Base-by-base conservation (phyloP, 2,797 vertebrate species). In the Halcyon leucocephala region DNA sequence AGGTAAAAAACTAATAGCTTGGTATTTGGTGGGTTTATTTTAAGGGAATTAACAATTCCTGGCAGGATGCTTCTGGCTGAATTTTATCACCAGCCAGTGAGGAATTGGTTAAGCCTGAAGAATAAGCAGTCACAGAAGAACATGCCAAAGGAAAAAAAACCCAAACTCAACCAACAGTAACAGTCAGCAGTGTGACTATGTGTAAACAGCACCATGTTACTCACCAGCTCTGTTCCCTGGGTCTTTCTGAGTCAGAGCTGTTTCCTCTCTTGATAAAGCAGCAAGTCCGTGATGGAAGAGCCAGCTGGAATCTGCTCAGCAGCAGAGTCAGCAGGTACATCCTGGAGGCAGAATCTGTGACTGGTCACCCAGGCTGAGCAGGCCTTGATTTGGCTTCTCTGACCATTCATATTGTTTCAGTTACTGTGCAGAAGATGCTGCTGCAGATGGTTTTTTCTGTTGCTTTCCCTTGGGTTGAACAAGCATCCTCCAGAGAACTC, bases 161-260 rank as follows among this genome's bases (percentile, higher is more conserved):
- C 9, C 25, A 42, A 52, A 19, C 9, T 14, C 48, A 49, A 52
- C 25, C 33, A 77, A 5, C 7, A 31, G 57, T 70, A 55, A 0
- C 2, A 51, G 93, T 81, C 86, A 93, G 86, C 83, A 84, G 0
- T 12, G 41, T 76, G 76, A 82, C 46, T 22, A 1, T 37, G 62
- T 49, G 69, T 69, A 37, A 93, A 42, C 66, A 79, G 76, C 76
- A 39, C 31, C 29, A 5, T 0, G 20, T 81, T 81, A 81, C 81
- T 90, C 92, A 94, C 14, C 39, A 31, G 62, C 69, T 66, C 61
- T 3, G 0, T 6, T 61, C 58, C 72, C 65, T 49, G 62, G 37
- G 17, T 80, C 65, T 66, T 82, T 61, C 31, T 96, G 94, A 95
- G 83, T 94, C 95, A 96, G 79, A 70, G 79, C 91, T 2, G 3